These are phyloP conservation scores for Otocyon megalotis DNA, from an alignment of 2,113 vertebrate genomes.

Conservation along the genomic window DNA sequence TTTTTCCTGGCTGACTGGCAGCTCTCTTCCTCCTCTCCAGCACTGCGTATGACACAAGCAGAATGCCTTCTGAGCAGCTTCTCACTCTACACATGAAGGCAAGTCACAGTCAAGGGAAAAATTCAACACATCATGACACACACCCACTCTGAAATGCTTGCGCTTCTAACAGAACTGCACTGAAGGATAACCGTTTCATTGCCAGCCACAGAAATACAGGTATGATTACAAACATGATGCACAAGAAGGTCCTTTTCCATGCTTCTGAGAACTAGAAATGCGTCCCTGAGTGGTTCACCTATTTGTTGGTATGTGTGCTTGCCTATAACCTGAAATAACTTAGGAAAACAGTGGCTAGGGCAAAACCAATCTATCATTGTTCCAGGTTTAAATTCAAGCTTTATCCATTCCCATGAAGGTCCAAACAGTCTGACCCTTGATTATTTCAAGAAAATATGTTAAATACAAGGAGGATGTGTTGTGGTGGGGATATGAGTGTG, in stretches of 20 bases:
- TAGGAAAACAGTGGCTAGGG: neutral
- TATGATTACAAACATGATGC: neutral
- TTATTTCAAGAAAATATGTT: neutral
- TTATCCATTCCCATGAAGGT: neutral
- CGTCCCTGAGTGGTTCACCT: neutral
- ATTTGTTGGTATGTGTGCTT: neutral
- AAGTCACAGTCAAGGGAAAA: constrained; percentile 87
- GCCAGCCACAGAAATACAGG: neutral
- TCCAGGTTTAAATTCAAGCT: neutral
- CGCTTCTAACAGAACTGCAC: neutral
- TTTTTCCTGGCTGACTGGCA: constrained; percentile 87
- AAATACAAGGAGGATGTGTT: neutral
- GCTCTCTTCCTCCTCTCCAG: constrained; percentile 88
- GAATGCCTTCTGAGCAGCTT: constrained; percentile 93
- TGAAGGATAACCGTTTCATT: rapidly evolving
- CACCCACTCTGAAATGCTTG: neutral
- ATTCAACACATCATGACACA: constrained; percentile 75
- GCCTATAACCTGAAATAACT: constrained; percentile 17
- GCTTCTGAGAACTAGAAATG: neutral
- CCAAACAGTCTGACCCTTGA: neutral
- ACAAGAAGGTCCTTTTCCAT: neutral
- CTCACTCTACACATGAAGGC: constrained; percentile 90
- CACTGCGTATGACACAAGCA: constrained; percentile 86
- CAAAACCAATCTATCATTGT: neutral
- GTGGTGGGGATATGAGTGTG: neutral